These are phyloP conservation scores for Chlorops oryzae DNA, from an alignment of 1,140 invertebrate species.

Conservation along the genomic window DNA sequence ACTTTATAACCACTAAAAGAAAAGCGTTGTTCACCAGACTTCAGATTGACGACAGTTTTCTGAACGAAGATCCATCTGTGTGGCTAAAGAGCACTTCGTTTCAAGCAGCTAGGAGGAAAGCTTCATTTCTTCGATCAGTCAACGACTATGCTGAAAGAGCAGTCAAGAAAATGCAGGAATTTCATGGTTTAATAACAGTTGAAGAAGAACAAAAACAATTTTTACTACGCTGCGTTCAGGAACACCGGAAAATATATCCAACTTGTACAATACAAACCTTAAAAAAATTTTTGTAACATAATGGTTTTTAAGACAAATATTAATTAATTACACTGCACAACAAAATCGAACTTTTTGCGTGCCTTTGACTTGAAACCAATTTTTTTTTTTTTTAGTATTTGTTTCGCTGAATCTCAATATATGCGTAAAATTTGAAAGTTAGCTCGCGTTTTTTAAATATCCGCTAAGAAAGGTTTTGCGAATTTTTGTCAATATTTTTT, in stretches of 20 bases:
- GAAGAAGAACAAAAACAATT: conserved; percentile 16
- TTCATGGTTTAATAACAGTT: conserved; percentile 22
- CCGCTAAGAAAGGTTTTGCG: too few relatives aligned
- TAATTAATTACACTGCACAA: not conserved
- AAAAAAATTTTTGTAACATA: conserved; percentile 14
- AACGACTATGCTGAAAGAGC: conserved; percentile 37
- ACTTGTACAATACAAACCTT: conserved; percentile 18
- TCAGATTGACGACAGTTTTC: conserved; percentile 10
- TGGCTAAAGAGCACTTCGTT: not conserved
- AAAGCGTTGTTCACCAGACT: not conserved
- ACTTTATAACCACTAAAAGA: conserved; percentile 3
- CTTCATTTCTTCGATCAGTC: conserved; percentile 19
- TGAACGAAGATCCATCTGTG: not conserved
- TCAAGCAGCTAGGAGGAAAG: conserved; percentile 5
- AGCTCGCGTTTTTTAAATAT: too few relatives aligned
- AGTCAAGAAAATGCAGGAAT: conserved; percentile 35
- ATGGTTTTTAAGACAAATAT: conserved; percentile 3
- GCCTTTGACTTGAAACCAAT: too few relatives aligned
- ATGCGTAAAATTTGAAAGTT: too few relatives aligned
- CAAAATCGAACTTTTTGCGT: too few relatives aligned
- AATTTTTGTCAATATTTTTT: too few relatives aligned
- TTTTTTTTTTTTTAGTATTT: too few relatives aligned
- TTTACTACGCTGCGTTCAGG: conserved; percentile 17
- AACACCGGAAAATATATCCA: conserved; percentile 18
- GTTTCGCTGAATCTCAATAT: too few relatives aligned